Percentiles rank a stretch among this genome's conserved stretches.
Evolutionary conservation across 2,888 invertebrate genomes (phyloP).

Genomic region (Mechanitis mazaeus): DNA sequence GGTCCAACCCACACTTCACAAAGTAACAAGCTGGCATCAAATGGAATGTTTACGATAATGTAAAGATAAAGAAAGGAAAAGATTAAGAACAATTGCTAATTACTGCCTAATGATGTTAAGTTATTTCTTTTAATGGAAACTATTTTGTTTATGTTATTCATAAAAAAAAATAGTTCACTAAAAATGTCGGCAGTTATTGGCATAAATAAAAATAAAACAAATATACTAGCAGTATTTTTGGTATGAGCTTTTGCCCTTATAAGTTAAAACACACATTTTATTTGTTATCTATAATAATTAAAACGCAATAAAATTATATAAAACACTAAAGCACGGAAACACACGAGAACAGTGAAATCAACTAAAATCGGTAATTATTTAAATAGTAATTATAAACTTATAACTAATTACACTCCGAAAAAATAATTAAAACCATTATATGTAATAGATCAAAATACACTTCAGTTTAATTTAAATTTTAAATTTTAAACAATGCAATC

Average conservation of each 20-base stretch:
- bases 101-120: too few relatives aligned
- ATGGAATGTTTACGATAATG: constrained; percentile 43
- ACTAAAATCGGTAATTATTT: constrained; percentile 35
- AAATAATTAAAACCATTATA: not conserved
- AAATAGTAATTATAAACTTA: constrained; percentile 14
- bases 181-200: too few relatives aligned
- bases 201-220: too few relatives aligned
- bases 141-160: too few relatives aligned
- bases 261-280: not conserved
- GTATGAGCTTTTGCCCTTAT: too few relatives aligned
- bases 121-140: too few relatives aligned
- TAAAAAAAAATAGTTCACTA: too few relatives aligned
- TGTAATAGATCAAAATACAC: not conserved
- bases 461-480: not conserved
- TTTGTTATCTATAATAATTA: constrained; percentile 14
- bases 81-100: too few relatives aligned
- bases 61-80: too few relatives aligned
- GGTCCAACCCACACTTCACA: constrained; percentile 46
- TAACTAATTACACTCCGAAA: constrained; percentile 22
- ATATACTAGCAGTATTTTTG: too few relatives aligned
- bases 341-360: constrained; percentile 39
- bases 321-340: constrained; percentile 40
- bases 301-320: constrained; percentile 38
- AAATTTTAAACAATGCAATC: not conserved
- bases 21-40: constrained; percentile 35